Evolutionary conservation across 2,797 vertebrate genomes (phyloP).

Genomic region (Betta splendens): DNA sequence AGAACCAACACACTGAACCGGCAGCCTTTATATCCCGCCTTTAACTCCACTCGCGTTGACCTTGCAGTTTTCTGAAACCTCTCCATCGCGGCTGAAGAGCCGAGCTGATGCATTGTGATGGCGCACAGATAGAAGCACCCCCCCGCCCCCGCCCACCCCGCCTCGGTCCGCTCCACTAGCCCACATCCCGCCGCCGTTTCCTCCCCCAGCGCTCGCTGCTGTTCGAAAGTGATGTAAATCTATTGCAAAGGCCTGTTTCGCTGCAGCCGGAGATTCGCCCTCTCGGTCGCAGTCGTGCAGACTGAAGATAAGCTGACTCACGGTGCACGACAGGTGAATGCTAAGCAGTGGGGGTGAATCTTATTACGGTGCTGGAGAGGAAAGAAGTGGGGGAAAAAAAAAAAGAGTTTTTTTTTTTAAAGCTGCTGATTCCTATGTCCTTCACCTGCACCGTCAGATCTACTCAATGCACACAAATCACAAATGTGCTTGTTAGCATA

Average conservation of each 20-base stretch:
- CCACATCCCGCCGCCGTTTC: slow-evolving; percentile 26
- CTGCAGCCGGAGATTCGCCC: slow-evolving; percentile 54
- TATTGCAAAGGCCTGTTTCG: slow-evolving; percentile 57
- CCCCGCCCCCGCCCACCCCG: slow-evolving; percentile 53
- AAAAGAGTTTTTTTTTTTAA: slow-evolving; percentile 13
- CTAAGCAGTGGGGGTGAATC: slow-evolving; percentile 57
- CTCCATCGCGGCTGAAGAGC: slow-evolving; percentile 23
- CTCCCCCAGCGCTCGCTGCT: slow-evolving; percentile 21
- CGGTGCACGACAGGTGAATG: slow-evolving; percentile 65
- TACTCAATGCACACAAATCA: slow-evolving; percentile 1
- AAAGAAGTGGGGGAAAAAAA: slow-evolving; percentile 39
- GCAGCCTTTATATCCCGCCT: slow-evolving; percentile 53
- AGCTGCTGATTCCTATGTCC: slow-evolving; percentile 24
- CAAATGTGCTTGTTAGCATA: background rate
- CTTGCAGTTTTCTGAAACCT: slow-evolving; percentile 61
- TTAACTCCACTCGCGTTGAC: slow-evolving; percentile 39
- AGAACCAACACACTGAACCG: slow-evolving; percentile 12
- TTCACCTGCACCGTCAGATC: slow-evolving; percentile 9
- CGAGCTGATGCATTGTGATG: slow-evolving; percentile 55
- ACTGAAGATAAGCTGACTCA: slow-evolving; percentile 71
- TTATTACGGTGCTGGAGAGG: slow-evolving; percentile 48
- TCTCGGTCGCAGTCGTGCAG: slow-evolving; percentile 50
- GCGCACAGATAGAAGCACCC: slow-evolving; percentile 62
- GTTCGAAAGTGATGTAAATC: slow-evolving; percentile 66
- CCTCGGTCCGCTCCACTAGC: slow-evolving; percentile 34